Base-by-base conservation (phyloP, 2,888 invertebrate species). In the Cremastobaeus sp. region DNA sequence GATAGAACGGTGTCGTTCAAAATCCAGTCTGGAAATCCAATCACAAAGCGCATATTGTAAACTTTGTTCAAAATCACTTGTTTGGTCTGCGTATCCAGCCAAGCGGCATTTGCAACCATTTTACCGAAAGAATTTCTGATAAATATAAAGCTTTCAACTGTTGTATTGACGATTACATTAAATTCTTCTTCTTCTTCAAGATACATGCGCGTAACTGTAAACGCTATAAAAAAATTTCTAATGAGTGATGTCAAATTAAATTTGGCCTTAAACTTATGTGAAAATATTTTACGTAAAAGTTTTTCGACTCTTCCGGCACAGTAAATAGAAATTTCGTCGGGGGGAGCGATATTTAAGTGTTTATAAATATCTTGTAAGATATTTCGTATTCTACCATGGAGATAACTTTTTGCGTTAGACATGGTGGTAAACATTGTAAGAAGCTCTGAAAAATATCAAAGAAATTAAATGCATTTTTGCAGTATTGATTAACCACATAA, bases 11-110 rank as follows among this genome's bases (percentile, higher is more conserved):
- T 41, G 15, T 69, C 41, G 0, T 60, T 34, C 18, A 5, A 17
- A 28, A 69, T 54, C 69, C 69, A 69, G 4, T 69, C 39, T 11
- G 69, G 69, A 62, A 60, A 69, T 4, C 69, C 69, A 11, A 69
- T 60, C 2, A 60, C 20, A 20, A 45, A 47, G 8, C 15, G 45
- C 25, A 69, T 14, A 25, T 18, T 34, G 6, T 17, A 15, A 68
- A 50, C 17, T 59, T 68, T 68, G 1, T 1, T 52, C 45, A 68
- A 30, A 30, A 68, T 59, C 0, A 50, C 50, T 2, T 8, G 1
- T 15, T 20, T 25, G 9, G 68, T 30, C 0, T 0, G 3, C 1
- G 15, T 9, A 14, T 68, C 59, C n/a, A 68, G 30, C 68, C 68
- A 68, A 3, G 8, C 9, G 15, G 37, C 14, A 20, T 41, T n/a